Percentiles rank a stretch among this genome's conserved stretches.
Conservation (phyloP, 2,888 invertebrate species). For the Carpatolechia fugitivella region DNA sequence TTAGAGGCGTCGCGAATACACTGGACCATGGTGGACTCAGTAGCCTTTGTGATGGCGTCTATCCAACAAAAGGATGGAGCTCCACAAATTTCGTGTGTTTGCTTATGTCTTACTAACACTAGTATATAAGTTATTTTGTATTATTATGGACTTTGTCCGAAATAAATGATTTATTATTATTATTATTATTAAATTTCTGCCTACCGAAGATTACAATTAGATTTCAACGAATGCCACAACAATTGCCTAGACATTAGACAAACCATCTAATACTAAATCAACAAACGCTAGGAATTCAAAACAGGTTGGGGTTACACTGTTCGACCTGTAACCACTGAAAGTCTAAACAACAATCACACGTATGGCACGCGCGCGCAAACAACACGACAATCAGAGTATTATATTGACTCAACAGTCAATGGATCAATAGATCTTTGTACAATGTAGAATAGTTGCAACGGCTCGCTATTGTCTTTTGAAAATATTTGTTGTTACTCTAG, state of each 20-base stretch:
- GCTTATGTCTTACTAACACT: no score
- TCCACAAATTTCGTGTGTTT: no score
- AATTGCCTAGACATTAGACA: neutral
- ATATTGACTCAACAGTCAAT: constrained; percentile 1
- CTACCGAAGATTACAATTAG: no score
- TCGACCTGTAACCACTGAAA: neutral
- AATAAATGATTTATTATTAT: no score
- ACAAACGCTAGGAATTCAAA: neutral
- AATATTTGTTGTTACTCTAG: constrained; percentile 1
- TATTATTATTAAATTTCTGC: no score
- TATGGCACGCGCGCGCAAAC: neutral
- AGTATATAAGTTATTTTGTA: no score
- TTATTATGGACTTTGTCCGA: no score
- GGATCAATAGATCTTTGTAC: neutral
- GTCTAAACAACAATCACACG: neutral
- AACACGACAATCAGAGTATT: neutral
- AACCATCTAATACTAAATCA: neutral
- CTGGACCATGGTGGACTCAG: no score
- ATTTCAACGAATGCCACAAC: neutral
- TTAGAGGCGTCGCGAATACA: no score
- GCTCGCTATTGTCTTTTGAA: neutral
- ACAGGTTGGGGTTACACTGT: neutral
- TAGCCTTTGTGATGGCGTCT: no score
- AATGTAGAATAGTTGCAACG: neutral
- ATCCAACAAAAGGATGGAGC: no score